Conservation (phyloP, 2,888 invertebrate species). For the Melieria crassipennis region DNA sequence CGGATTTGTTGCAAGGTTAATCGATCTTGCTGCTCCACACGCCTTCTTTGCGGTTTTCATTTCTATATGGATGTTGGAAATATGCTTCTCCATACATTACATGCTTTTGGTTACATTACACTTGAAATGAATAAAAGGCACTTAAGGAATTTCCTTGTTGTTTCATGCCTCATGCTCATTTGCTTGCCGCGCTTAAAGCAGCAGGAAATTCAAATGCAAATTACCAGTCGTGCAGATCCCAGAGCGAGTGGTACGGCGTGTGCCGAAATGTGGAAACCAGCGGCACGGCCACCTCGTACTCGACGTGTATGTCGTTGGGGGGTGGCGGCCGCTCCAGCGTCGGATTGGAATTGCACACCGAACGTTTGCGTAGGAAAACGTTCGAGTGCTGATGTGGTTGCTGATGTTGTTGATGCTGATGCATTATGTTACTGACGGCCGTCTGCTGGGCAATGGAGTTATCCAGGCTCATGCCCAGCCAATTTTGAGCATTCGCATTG, state of each 20-base stretch:
- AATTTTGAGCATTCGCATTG: conserved; percentile 60
- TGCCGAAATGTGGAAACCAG: conserved; percentile 64
- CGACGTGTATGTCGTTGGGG: conserved; percentile 61
- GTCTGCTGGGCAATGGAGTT: conserved; percentile 36
- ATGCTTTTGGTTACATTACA: neutral
- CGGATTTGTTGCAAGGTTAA: neutral
- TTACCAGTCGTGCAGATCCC: conserved; percentile 67
- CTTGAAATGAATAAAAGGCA: too few species aligned
- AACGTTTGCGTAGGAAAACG: conserved; percentile 58
- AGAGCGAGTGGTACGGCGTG: conserved; percentile 66
- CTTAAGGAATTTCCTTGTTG: neutral
- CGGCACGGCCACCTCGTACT: conserved; percentile 65
- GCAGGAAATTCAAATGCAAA: conserved; percentile 9
- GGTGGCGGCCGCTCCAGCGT: conserved; percentile 57
- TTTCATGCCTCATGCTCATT: neutral
- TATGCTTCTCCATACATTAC: neutral
- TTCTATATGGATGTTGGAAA: neutral
- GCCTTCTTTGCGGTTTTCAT: neutral
- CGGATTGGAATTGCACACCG: conserved; percentile 61
- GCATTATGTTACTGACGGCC: conserved; percentile 22
- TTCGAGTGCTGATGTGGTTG: conserved; percentile 35
- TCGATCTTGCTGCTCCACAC: neutral
- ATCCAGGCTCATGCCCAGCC: conserved; percentile 56
- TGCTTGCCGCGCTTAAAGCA: neutral
- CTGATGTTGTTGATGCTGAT: conserved; percentile 19